These are phyloP conservation scores for Montipora efflorescens DNA, from an alignment of 64 coral and sea anemone species.

Conservation along the genomic window DNA sequence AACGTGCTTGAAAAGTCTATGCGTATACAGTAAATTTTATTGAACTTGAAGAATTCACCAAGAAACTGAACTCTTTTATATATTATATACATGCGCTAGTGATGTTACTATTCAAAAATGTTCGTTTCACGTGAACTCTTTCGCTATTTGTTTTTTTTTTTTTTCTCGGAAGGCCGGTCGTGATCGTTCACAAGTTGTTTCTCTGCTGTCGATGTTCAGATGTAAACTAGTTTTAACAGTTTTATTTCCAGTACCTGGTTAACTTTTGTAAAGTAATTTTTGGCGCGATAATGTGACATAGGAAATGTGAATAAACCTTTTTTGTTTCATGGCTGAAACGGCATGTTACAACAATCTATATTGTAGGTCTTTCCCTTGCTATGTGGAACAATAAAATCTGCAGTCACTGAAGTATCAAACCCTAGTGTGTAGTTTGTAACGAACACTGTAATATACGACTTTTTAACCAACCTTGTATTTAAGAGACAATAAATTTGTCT, in stretches of 20 bases:
- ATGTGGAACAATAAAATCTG: not conserved
- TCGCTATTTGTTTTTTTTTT: too few species aligned
- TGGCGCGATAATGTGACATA: not conserved
- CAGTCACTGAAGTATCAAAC: not conserved
- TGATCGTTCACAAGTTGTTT: too few species aligned
- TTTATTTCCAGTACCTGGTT: not conserved
- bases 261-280: constrained; percentile 1
- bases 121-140: not conserved
- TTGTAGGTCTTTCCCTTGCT: not conserved
- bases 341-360: too few species aligned
- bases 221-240: not conserved
- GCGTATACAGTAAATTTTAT: constrained; percentile 30
- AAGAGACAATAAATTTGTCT: constrained; percentile 34
- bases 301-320: not conserved
- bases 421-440: not conserved
- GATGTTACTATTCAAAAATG: constrained; percentile 15
- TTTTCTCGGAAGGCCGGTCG: too few species aligned
- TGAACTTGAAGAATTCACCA: not conserved
- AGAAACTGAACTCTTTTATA: constrained; percentile 6
- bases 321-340: not conserved
- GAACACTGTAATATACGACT: constrained; percentile 2
- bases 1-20: constrained; percentile 38
- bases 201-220: not conserved
- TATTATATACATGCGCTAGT: constrained; percentile 20
- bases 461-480: constrained; percentile 31